Percentiles rank a stretch among this genome's conserved stretches.
These are phyloP conservation scores for Lucifuga dentata DNA, from an alignment of 2,113 vertebrate genomes.

Conservation along the genomic window DNA sequence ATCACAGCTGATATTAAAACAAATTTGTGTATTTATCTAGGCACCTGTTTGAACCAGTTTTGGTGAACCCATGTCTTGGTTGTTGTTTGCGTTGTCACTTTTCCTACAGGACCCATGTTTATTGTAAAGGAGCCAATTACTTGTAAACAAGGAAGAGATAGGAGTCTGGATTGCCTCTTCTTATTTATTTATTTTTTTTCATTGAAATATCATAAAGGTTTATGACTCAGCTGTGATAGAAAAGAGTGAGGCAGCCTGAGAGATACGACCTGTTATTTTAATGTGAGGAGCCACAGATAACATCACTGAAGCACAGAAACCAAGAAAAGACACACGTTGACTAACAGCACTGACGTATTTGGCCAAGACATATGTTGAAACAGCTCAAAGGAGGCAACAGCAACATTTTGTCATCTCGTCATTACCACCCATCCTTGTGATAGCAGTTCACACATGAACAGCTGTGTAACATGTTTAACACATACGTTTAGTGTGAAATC, in stretches of 20 bases:
- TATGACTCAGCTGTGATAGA: background rate
- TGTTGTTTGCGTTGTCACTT: background rate
- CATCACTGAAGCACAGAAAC: background rate
- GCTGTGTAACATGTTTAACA: background rate
- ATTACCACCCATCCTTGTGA: conserved; percentile 3
- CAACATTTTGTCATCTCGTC: background rate
- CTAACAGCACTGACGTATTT: conserved; percentile 14
- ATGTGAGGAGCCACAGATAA: background rate
- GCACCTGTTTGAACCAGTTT: background rate
- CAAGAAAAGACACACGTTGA: background rate
- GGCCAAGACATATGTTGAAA: background rate
- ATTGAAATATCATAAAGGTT: conserved; percentile 4
- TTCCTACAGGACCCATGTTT: background rate
- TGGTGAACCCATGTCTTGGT: background rate
- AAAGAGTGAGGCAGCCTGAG: background rate
- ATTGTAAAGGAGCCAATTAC: conserved; percentile 10
- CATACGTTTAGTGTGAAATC: background rate
- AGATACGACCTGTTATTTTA: background rate
- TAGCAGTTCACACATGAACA: background rate
- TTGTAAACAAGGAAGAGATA: conserved; percentile 1
- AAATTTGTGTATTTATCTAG: conserved; percentile 4
- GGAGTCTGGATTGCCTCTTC: background rate
- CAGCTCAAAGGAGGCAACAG: background rate
- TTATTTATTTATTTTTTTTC: conserved; percentile 1
- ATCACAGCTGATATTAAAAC: conserved; percentile 18